Percentiles rank a stretch among this genome's conserved stretches.
Conservation (phyloP, 2,113 vertebrate genomes). For the Todiramphus chloris region DNA sequence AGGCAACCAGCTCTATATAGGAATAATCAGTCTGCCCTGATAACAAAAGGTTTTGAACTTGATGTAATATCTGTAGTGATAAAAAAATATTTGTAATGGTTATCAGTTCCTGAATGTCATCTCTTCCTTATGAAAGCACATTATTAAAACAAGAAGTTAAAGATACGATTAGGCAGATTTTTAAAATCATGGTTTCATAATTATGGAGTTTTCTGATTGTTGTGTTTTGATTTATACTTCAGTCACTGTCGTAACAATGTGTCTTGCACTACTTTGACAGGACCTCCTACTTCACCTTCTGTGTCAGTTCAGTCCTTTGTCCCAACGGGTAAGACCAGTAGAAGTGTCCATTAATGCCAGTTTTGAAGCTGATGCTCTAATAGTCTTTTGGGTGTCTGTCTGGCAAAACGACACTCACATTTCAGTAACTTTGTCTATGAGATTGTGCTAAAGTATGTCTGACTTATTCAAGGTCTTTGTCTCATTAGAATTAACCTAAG, state of each 20-base stretch:
- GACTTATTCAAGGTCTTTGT: not conserved
- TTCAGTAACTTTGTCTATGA: not conserved
- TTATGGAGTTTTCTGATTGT: not conserved
- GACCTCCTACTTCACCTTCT: not conserved
- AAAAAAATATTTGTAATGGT: not conserved
- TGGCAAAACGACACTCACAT: not conserved
- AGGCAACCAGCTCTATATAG: not conserved
- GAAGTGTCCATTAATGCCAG: not conserved
- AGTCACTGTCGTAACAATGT: not conserved
- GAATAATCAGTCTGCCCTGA: not conserved
- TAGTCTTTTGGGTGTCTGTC: not conserved
- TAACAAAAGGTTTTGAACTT: not conserved
- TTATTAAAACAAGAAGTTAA: not conserved
- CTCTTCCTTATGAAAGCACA: not conserved
- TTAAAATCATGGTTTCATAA: not conserved
- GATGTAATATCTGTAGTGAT: not conserved
- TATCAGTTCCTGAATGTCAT: not conserved
- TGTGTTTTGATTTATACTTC: not conserved
- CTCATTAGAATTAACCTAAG: not conserved
- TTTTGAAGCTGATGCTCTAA: not conserved
- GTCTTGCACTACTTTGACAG: not conserved
- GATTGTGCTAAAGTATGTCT: not conserved
- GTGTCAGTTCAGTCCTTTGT: not conserved
- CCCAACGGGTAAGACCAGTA: not conserved
- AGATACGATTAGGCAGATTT: not conserved